Evolutionary conservation across 2,888 invertebrate species (phyloP), one percentile per base, ranked within the genome.

Genomic region (Nomada flava): DNA sequence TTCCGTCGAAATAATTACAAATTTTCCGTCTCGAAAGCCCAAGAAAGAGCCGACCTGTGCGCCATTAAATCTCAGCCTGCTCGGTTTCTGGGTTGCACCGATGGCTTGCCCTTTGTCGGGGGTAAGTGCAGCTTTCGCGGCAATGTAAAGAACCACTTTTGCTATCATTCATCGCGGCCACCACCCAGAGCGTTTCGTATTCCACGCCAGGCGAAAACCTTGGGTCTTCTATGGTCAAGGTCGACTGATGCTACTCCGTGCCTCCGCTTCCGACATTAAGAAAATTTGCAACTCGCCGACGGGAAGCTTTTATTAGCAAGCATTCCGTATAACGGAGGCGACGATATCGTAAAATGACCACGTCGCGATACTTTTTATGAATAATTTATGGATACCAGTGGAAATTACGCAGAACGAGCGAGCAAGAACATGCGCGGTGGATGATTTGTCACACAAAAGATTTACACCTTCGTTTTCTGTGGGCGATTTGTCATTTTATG

Each of bases 161-260:
- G 62, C 29, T 55, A 57, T 20, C 50, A 52, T 57, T 64, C 73
- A 50, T 47, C 26, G 2, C 76, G 47, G 10, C 9, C 26, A 63
- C 36, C 53, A n/a, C 10, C n/a, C 9, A 20, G 47, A 67, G 26
- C 44, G 44, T 52, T 77, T 64, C 26, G 26, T 50, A 65, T 23
- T 65, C 18, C 26, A n/a, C 59, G 44, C 42, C 36, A 55, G 42
- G 20, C 42, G 26, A 57, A 78, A 68, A 69, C 52, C 62, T 70
- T 26, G 20, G 15, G 18, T 57, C 59, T 44, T 63, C 64, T 64
- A 53, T 70, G 76, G 79, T 70, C 79, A 79, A 79, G 76, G 79
- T 53, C 59, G 44, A 23, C 36, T 26, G 23, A 5, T 52, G n/a
- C 13, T 20, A 5, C 26, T 23, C 13, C n/a, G 29, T 20, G 26